Conservation (phyloP, 2,113 vertebrate species). For the Buteo buteo region DNA sequence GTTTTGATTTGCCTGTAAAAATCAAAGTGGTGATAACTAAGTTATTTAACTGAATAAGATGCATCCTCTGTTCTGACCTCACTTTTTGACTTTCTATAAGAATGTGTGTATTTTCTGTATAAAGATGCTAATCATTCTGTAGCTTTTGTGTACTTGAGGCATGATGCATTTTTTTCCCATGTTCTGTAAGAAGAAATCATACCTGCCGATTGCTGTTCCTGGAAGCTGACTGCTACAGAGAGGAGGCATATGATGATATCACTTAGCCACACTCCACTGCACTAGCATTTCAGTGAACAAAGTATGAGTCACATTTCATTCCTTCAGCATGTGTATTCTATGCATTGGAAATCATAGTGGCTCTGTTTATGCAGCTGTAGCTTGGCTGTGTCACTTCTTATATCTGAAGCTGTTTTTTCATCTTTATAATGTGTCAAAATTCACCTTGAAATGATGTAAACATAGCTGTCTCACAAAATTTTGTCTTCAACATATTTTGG, state of each 20-base stretch:
- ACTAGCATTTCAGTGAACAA: background rate
- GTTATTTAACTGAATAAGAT: background rate
- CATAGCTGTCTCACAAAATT: background rate
- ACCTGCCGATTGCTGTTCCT: background rate
- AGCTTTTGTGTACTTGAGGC: background rate
- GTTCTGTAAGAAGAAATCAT: background rate
- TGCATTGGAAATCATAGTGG: background rate
- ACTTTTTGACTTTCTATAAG: background rate
- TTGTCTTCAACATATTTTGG: background rate
- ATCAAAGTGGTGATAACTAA: background rate
- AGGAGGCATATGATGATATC: background rate
- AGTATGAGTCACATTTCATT: background rate
- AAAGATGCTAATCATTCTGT: background rate
- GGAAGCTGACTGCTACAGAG: background rate
- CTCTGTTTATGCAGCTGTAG: background rate
- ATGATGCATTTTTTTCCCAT: fast-evolving
- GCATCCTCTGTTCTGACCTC: background rate
- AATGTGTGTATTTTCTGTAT: background rate
- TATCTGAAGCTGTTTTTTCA: background rate
- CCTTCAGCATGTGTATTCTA: background rate
- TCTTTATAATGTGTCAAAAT: background rate
- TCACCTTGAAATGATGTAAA: background rate
- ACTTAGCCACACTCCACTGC: background rate
- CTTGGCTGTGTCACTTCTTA: background rate
- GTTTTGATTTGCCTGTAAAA: background rate